Evolutionary conservation across 1,140 invertebrate genomes (phyloP).

Genomic region (Galleria mellonella): DNA sequence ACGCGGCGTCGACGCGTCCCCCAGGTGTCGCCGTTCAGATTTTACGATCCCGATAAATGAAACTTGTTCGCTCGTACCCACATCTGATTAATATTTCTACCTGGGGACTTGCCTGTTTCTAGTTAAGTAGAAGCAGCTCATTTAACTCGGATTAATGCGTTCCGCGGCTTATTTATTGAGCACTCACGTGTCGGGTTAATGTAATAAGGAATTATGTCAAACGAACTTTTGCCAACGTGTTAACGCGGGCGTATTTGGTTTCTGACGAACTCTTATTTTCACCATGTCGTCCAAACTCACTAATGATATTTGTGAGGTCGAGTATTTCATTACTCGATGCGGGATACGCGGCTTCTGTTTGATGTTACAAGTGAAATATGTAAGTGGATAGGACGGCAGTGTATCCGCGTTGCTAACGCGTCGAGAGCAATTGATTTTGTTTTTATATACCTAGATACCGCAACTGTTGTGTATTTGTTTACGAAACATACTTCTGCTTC

Average conservation of each 20-base stretch:
- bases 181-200: conserved; percentile 6
- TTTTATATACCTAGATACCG: too few relatives aligned
- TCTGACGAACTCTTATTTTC: conserved; percentile 18
- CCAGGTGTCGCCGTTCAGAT: conserved; percentile 8
- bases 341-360: too few relatives aligned
- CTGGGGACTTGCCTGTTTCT: neutral
- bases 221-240: conserved; percentile 4
- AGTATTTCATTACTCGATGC: too few relatives aligned
- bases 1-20: conserved; percentile 5
- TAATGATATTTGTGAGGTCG: neutral
- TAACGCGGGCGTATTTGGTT: conserved; percentile 11
- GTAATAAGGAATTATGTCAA: conserved; percentile 3
- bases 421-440: too few relatives aligned
- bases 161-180: conserved; percentile 8
- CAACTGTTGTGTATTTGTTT: too few relatives aligned
- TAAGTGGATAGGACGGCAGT: too few relatives aligned
- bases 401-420: too few relatives aligned
- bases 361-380: too few relatives aligned
- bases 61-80: conserved; percentile 1
- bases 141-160: conserved; percentile 15
- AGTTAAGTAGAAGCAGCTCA: conserved; percentile 7
- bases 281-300: conserved; percentile 13
- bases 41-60: conserved; percentile 16
- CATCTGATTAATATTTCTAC: conserved; percentile 20
- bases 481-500: too few relatives aligned